A percentile compares a stretch with the other conserved stretches of the same genome.
phyloP scores from a whole-genome alignment of 2,113 vertebrate species.

The Spizaetus ornatus region DNA sequence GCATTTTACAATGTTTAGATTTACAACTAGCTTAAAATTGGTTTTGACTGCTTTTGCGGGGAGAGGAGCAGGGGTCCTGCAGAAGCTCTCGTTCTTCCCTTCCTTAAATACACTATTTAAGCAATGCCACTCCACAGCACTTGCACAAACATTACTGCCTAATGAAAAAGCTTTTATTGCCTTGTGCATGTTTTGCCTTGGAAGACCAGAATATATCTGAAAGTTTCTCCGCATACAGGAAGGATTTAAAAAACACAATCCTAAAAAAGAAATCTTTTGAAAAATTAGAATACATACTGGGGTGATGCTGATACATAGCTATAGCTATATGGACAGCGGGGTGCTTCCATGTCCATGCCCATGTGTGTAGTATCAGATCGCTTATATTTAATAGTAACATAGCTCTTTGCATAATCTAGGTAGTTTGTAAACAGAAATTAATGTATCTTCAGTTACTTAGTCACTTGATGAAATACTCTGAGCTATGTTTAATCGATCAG shows the following conservation, averaged over 20 bases:
- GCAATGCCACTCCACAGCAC: not conserved
- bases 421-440: constrained; percentile 13
- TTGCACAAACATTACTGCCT: not conserved
- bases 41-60: not conserved
- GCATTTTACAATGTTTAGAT: not conserved
- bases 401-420: not conserved
- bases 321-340: not conserved
- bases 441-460: not conserved
- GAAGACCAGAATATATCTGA: not conserved
- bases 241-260: not conserved
- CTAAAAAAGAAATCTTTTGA: not conserved
- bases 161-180: not conserved
- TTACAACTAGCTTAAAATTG: not conserved
- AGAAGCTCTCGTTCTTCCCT: not conserved
- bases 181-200: not conserved
- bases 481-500: constrained; percentile 13
- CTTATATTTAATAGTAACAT: not conserved
- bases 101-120: not conserved
- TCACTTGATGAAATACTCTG: not conserved
- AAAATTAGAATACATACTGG: not conserved
- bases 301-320: not conserved
- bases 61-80: not conserved
- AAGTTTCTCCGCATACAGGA: not conserved
- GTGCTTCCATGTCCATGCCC: not conserved
- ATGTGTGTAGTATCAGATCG: rapidly evolving